Evolutionary conservation across 2,888 invertebrate genomes (phyloP), one percentile per base, ranked within the genome.

Genomic region (Micoletzkya japonica): DNA sequence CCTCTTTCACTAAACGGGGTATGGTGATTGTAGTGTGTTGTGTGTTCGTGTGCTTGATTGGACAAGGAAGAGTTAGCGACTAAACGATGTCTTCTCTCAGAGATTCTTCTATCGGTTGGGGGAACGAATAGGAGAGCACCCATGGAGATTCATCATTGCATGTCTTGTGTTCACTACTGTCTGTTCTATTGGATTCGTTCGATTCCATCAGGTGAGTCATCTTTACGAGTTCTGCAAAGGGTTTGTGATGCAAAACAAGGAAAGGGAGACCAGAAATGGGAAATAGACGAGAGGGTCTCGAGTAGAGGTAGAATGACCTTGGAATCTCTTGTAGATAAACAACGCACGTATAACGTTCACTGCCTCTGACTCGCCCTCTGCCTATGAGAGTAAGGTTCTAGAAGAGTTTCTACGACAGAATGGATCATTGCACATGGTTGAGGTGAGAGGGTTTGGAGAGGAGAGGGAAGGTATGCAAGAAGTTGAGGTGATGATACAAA

Each of bases 331-430:
- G 34, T 30, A 80, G 80, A 74, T 80, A 36, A 80, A 79, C 73
- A 80, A 80, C 70, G 80, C 80, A 24, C 72, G 80, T 34, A 71
- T 77, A 34, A 77, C 77, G 52, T 80, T 77, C 75, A 80, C 80
- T 24, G 80, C 74, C 6, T 76, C 75, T 24, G 76, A 78, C 44
- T 76, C 80, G 10, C 75, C 75, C 61, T 76, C 76, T 56, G 76
- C 74, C 34, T 24, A 39, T 10, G 80, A 80, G 70, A 76, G 77
- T 4, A 68, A 72, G 28, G 76, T 77, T 57, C 57, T 80, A 50
- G 74, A 73, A 39, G 71, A 75, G 24, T 80, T 80, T 54, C 72
- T 80, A n/a, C 70, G 74, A 56, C 78, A 80, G 68, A 77, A 80
- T 68, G 80, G 80, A 58, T 76, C 77, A 39, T 72, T 78, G 39